phyloP scores from a whole-genome alignment of 2,113 vertebrate species.

The Willisornis vidua region DNA sequence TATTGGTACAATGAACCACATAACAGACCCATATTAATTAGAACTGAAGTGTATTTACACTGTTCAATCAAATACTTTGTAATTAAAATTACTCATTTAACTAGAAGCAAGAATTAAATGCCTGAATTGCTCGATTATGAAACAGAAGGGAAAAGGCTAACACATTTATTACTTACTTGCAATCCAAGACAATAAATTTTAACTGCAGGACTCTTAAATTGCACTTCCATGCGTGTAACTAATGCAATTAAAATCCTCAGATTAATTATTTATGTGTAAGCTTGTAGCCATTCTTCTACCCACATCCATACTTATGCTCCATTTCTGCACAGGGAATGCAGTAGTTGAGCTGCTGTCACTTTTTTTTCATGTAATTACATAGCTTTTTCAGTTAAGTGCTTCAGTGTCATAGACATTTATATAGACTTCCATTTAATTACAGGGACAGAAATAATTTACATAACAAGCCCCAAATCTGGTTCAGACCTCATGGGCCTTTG shows the following conservation, averaged over 20 bases:
- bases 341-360: not conserved
- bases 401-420: not conserved
- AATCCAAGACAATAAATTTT: constrained; percentile 1
- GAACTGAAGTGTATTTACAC: not conserved
- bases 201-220: not conserved
- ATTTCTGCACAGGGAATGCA: not conserved
- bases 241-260: not conserved
- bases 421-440: not conserved
- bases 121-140: not conserved
- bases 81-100: constrained; percentile 11
- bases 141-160: not conserved
- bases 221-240: not conserved
- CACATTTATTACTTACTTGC: not conserved
- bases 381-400: not conserved
- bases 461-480: not conserved
- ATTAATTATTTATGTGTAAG: not conserved
- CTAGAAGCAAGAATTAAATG: not conserved
- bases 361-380: not conserved
- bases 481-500: not conserved
- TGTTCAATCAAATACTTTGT: not conserved
- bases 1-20: not conserved
- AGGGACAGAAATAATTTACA: not conserved
- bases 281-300: not conserved
- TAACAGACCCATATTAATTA: not conserved
- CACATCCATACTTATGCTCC: not conserved